Evolutionary conservation across 2,888 invertebrate genomes (phyloP), one percentile per base, ranked within the genome.

Genomic region (Amblyjoppa fuscipennis): DNA sequence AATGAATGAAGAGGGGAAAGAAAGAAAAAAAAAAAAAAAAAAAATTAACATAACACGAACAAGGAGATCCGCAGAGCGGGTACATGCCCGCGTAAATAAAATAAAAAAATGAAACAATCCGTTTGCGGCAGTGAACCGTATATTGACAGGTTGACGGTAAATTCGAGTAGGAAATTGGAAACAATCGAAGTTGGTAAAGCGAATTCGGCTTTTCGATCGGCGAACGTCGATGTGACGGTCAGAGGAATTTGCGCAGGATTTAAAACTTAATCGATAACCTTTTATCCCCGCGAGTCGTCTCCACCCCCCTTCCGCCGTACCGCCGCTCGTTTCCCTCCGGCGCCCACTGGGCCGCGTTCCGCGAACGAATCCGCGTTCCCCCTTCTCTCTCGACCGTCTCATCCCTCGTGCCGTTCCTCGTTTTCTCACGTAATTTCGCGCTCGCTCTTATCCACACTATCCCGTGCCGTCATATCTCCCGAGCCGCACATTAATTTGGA

Each of bases 251-350:
- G 83, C 83, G 85, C 85, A 85, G 85, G 80, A 85, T 85, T 85
- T 83, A 74, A 83, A 85, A 85, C 85, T 83, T 83, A 85, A 85
- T 85, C 85, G 85, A 85, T 85, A 85, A 80, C 85, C 80, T 85
- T 85, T 85, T 83, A 83, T 85, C 79, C 80, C 79, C 68, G 45
- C 74, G 41, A n/a, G 41, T 41, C 41, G 53, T 61, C 81, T 51
- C 81, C 49, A 70, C 25, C 66, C 79, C 71, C 79, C 73, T 73
- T 38, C 71, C 70, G 5, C 31, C 49, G 20, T 56, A n/a, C 66
- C 78, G 59, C 69, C 56, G 69, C 75, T 53, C 76, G 69, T 76
- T 76, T 53, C 70, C 41, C 70, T 25, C 25, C 56, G 20, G 56
- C 56, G 51, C 20, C 25, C 56, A 51, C 25, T 25, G 11, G 59